Evolutionary conservation across 2,113 vertebrate genomes (phyloP).

Genomic region (Amazona vittata): DNA sequence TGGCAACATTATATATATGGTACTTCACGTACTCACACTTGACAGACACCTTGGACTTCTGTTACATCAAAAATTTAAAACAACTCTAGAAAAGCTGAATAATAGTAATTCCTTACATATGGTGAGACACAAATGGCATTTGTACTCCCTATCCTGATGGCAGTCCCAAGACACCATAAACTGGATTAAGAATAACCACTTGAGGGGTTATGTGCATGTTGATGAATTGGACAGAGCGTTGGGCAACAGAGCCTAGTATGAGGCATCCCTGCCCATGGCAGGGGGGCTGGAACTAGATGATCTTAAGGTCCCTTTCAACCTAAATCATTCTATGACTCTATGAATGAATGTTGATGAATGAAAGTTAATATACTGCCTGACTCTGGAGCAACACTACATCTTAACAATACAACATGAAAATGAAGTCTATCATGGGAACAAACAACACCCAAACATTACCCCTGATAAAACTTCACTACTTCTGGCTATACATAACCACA

Average conservation of each 20-base stretch:
- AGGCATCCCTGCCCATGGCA: neutral
- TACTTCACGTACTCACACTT: neutral
- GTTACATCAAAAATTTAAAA: neutral
- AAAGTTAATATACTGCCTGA: neutral
- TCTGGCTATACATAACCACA: neutral
- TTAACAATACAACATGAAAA: neutral
- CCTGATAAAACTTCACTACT: neutral
- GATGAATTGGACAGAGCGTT: neutral
- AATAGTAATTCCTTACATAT: neutral
- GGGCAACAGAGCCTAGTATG: neutral
- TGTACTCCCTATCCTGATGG: neutral
- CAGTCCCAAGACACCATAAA: neutral
- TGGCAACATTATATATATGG: neutral
- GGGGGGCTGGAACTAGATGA: neutral
- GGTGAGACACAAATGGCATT: neutral
- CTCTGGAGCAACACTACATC: neutral
- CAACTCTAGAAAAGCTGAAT: neutral
- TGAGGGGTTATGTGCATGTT: neutral
- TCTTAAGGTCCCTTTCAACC: neutral
- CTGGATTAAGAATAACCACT: conserved; percentile 10
- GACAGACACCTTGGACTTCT: neutral
- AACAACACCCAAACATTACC: neutral
- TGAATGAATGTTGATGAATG: neutral
- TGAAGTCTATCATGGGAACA: neutral
- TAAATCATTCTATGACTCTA: neutral